Base-by-base conservation (phyloP, 2,797 vertebrate species). In the Amblyopsis hoosieri region DNA sequence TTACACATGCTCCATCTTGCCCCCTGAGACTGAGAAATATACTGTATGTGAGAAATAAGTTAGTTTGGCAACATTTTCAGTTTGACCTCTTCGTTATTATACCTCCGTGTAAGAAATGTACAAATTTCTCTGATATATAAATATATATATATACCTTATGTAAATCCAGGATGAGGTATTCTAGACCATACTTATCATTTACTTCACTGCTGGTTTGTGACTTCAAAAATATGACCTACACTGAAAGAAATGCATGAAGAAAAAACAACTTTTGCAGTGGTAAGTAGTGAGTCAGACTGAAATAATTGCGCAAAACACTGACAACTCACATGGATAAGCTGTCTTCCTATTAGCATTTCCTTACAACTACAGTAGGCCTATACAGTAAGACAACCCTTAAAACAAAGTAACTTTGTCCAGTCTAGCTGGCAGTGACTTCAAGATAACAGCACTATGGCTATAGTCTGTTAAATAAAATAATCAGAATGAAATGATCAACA, bases 141-240 rank as follows among this genome's bases (percentile, higher is more conserved):
- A n/a, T n/a, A n/a, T n/a, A n/a, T n/a, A n/a, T n/a, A n/a, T n/a
- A 70, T 74, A 79, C 51, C 49, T 49, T 74, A 69, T 56, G 74
- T 88, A 82, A 83, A 86, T 85, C 86, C 74, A 54, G 49, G 47
- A 64, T 69, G 75, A 86, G 79, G 76, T 72, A 67, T 77, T 72
- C 60, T 69, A 74, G 66, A 60, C 23, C 57, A 71, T 78, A 61
- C 80, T 83, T 80, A 73, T 59, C 14, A 13, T 37, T 9, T 15
- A 19, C 14, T 19, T 11, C 19, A 57, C 45, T 48, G 31, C 31
- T 13, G 17, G 60, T 74, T 72, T 4, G 62, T 12, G 17, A 55
- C 61, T 73, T 65, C 15, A 48, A 33, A 69, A 76, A 59, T 48
- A 46, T 51, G 68, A 2, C 3, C 13, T 56, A 42, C 9, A 9